Evolutionary conservation across 2,113 vertebrate genomes (phyloP).

Genomic region (Typhlomys cinereus): DNA sequence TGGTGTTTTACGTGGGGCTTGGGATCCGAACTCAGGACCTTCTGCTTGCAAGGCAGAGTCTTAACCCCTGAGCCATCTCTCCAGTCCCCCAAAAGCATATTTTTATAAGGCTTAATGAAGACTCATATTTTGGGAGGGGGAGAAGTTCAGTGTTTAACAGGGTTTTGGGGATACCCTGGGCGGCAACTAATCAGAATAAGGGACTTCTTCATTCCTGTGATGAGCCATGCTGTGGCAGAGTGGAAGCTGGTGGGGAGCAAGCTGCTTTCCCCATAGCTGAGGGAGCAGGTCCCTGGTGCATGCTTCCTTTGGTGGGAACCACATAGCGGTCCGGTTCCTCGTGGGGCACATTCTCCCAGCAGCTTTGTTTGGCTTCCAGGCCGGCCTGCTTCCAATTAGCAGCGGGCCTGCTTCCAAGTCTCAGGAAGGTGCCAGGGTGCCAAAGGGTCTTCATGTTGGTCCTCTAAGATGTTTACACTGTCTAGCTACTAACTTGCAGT

Average conservation of each 20-base stretch:
- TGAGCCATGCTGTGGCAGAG: not conserved
- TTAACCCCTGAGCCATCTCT: too few relatives aligned
- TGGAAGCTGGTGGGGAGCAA: not conserved
- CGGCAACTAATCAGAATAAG: not conserved
- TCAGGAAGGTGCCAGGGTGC: slow-evolving; percentile 46
- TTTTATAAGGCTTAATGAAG: not conserved
- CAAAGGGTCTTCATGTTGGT: slow-evolving; percentile 25
- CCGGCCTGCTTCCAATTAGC: slow-evolving; percentile 52
- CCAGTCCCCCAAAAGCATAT: not conserved
- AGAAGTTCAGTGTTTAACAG: not conserved
- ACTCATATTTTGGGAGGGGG: not conserved
- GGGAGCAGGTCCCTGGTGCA: accelerated
- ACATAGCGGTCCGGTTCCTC: not conserved
- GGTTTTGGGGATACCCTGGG: not conserved
- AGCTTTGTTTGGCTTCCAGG: not conserved
- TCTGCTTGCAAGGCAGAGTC: too few relatives aligned
- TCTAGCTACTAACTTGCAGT: slow-evolving; percentile 41
- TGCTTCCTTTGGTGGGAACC: not conserved
- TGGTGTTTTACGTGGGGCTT: too few relatives aligned
- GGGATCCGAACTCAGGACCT: too few relatives aligned
- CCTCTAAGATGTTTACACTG: slow-evolving; percentile 1
- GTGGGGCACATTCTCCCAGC: not conserved
- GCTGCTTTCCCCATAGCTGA: accelerated
- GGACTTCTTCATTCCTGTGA: not conserved
- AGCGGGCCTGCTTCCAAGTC: slow-evolving; percentile 14